Conservation (phyloP, 2,797 vertebrate species). For the Sebastes wilsoni region DNA sequence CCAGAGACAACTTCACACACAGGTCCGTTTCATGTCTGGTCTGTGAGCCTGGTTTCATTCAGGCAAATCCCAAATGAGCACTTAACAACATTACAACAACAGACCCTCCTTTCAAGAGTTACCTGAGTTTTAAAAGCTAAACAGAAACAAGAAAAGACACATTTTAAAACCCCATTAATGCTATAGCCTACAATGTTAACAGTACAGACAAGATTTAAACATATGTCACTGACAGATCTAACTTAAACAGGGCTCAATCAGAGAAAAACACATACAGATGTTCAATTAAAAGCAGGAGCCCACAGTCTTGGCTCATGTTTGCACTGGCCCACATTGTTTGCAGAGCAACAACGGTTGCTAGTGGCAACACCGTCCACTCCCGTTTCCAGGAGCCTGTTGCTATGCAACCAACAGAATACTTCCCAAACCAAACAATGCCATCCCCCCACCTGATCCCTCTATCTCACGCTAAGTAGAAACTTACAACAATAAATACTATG, state of each 20-base stretch:
- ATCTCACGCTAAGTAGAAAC: conserved; percentile 89
- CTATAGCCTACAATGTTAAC: conserved; percentile 45
- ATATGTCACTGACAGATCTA: conserved; percentile 72
- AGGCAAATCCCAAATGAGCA: conserved; percentile 52
- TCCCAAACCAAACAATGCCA: conserved; percentile 99
- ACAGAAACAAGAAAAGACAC: conserved; percentile 19
- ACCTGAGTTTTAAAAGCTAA: conserved; percentile 49
- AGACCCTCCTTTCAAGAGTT: conserved; percentile 43
- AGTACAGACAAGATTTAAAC: conserved; percentile 61
- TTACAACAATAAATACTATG: conserved; percentile 88
- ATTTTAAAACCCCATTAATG: conserved; percentile 23
- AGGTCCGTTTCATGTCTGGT: conserved; percentile 16
- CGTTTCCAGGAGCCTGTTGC: conserved; percentile 93
- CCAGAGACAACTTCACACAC: conserved; percentile 41
- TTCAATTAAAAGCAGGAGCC: conserved; percentile 89
- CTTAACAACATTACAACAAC: conserved; percentile 45
- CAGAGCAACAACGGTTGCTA: conserved; percentile 96
- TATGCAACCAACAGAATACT: conserved; percentile 91
- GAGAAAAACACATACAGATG: conserved; percentile 93
- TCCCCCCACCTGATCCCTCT: conserved; percentile 87
- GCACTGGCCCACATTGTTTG: conserved; percentile 95
- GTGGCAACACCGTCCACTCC: conserved; percentile 91
- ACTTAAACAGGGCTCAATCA: conserved; percentile 78
- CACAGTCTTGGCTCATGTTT: conserved; percentile 87
- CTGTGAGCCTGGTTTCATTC: conserved; percentile 49